These are phyloP conservation scores for Hydrotaea cyrtoneurina DNA, from an alignment of 2,888 invertebrate species.

Conservation along the genomic window DNA sequence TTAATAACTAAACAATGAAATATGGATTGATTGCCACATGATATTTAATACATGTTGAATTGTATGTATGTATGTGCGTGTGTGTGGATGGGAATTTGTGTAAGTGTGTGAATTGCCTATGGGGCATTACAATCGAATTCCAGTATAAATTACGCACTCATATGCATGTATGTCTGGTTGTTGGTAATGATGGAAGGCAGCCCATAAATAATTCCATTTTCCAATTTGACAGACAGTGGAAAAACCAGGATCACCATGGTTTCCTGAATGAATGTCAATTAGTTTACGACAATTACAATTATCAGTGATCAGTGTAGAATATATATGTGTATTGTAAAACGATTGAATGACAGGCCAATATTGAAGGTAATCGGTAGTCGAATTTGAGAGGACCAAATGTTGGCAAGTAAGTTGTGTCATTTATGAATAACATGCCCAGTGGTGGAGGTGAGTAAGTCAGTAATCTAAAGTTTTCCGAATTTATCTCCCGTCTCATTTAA, in stretches of 20 bases:
- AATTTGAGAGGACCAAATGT: no score
- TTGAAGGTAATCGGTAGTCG: no score
- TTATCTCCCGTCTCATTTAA: no score
- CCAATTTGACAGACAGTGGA: neutral
- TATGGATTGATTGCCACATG: conserved; percentile 14
- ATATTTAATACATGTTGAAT: neutral
- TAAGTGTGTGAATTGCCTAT: no score
- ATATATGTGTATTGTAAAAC: neutral
- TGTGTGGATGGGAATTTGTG: neutral
- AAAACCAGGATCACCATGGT: neutral
- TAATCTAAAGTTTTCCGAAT: no score
- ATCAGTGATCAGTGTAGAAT: neutral
- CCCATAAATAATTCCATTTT: neutral
- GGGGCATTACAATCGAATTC: no score
- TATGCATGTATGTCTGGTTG: no score
- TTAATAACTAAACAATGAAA: conserved; percentile 9
- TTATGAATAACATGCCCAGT: no score
- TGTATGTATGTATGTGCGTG: neutral
- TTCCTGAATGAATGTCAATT: neutral
- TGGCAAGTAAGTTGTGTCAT: no score
- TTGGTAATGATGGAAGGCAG: neutral
- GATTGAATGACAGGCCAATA: neutral
- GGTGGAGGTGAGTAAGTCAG: no score
- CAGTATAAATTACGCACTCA: no score
- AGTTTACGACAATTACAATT: neutral